Percentiles rank a stretch among this genome's conserved stretches.
phyloP scores from a whole-genome alignment of 1,140 invertebrate species.

The Aradophagus sp. region DNA sequence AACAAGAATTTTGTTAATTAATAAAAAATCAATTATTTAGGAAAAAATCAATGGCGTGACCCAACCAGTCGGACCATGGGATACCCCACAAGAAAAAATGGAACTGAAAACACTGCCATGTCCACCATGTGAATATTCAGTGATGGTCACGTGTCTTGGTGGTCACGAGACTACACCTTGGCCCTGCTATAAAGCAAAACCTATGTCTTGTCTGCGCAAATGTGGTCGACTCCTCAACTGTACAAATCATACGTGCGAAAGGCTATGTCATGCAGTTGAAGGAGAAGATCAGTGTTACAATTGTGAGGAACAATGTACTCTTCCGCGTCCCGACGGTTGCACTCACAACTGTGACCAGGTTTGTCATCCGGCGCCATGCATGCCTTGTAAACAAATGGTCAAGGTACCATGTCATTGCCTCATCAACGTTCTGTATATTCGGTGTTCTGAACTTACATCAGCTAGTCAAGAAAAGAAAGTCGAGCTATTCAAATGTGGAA shows the following conservation, averaged over 20 bases:
- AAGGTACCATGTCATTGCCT: slow-evolving; percentile 87
- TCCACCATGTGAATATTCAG: slow-evolving; percentile 81
- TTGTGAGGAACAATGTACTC: slow-evolving; percentile 83
- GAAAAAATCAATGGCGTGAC: slow-evolving; percentile 74
- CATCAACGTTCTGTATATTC: slow-evolving; percentile 82
- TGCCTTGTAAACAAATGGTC: slow-evolving; percentile 82
- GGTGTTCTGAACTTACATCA: slow-evolving; percentile 80
- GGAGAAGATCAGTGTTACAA: slow-evolving; percentile 77
- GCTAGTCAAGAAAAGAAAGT: slow-evolving; percentile 73
- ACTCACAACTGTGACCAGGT: slow-evolving; percentile 83
- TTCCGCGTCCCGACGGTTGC: slow-evolving; percentile 84
- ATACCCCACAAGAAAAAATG: slow-evolving; percentile 76
- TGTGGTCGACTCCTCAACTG: slow-evolving; percentile 84
- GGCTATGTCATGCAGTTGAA: slow-evolving; percentile 81
- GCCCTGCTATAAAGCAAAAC: slow-evolving; percentile 83
- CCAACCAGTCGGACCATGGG: slow-evolving; percentile 85
- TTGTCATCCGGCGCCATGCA: slow-evolving; percentile 85
- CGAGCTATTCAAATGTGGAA: slow-evolving; percentile 82
- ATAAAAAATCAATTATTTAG: slow-evolving; percentile 47
- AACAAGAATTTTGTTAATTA: not conserved
- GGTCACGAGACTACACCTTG: slow-evolving; percentile 85
- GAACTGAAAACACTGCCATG: slow-evolving; percentile 82
- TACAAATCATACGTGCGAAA: slow-evolving; percentile 85
- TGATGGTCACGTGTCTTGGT: slow-evolving; percentile 86
- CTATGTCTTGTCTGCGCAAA: slow-evolving; percentile 82